phyloP scores from a whole-genome alignment of 2,113 vertebrate genomes.

The Chinchilla lanigera region DNA sequence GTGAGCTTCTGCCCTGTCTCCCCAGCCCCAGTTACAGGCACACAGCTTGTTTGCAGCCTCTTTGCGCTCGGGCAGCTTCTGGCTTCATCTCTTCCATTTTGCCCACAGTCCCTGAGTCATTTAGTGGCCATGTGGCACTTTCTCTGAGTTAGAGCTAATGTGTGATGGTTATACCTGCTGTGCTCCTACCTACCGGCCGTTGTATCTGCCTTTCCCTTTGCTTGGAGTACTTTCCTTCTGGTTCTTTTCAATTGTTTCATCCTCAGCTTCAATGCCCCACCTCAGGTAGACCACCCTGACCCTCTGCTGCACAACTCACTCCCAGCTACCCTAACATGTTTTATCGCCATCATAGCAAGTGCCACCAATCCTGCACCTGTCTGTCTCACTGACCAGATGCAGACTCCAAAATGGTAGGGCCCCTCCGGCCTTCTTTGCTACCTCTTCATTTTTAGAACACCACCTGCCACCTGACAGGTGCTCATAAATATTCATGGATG shows the following conservation, averaged over 20 bases:
- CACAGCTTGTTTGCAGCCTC: not conserved
- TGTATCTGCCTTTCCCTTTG: not conserved
- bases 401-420: not conserved
- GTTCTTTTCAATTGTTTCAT: too few relatives aligned
- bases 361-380: fast-evolving
- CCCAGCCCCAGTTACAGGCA: not conserved
- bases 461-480: not conserved
- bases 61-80: not conserved
- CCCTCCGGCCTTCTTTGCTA: not conserved
- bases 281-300: fast-evolving
- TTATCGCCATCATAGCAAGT: fast-evolving
- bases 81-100: fast-evolving
- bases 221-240: not conserved
- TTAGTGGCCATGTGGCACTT: fast-evolving
- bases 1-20: not conserved
- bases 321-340: fast-evolving
- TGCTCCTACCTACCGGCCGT: fast-evolving
- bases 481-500: not conserved
- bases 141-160: fast-evolving
- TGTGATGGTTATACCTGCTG: fast-evolving
- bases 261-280: fast-evolving
- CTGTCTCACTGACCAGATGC: not conserved
- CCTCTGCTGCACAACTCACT: fast-evolving
- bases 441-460: not conserved
- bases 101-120: fast-evolving